These are phyloP conservation scores for Sericinus montela DNA, from an alignment of 2,888 invertebrate species.

Conservation along the genomic window DNA sequence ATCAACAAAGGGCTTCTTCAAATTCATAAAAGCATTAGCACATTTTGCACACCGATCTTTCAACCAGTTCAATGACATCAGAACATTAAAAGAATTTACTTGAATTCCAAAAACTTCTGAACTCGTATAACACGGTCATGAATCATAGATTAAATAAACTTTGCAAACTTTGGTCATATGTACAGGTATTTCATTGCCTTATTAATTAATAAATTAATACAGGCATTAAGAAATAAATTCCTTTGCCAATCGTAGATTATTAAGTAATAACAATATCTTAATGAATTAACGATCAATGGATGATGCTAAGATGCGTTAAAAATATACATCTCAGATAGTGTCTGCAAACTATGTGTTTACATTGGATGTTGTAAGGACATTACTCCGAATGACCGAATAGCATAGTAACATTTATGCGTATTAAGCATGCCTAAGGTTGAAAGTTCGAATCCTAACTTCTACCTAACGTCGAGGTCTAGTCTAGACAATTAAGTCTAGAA, in stretches of 20 bases:
- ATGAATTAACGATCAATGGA: slow-evolving; percentile 13
- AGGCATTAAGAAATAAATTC: slow-evolving; percentile 20
- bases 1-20: slow-evolving; percentile 18
- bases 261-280: slow-evolving; percentile 21
- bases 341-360: not conserved
- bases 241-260: slow-evolving; percentile 16
- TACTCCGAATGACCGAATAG: not conserved
- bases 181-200: slow-evolving; percentile 12
- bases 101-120: slow-evolving; percentile 1
- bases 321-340: not conserved
- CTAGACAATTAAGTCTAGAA: too few species aligned
- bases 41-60: slow-evolving; percentile 15
- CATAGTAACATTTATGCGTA: too few species aligned
- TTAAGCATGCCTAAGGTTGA: too few species aligned
- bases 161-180: slow-evolving; percentile 6
- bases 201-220: too few species aligned
- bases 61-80: slow-evolving; percentile 20
- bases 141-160: slow-evolving; percentile 15
- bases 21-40: slow-evolving; percentile 21
- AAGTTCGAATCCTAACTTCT: too few species aligned
- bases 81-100: slow-evolving; percentile 8
- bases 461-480: too few species aligned
- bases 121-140: slow-evolving; percentile 5
- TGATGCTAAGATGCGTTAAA: slow-evolving; percentile 4
- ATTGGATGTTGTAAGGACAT: not conserved